Base-by-base conservation (phyloP, 1,140 invertebrate species). In the Sycophila sp. region DNA sequence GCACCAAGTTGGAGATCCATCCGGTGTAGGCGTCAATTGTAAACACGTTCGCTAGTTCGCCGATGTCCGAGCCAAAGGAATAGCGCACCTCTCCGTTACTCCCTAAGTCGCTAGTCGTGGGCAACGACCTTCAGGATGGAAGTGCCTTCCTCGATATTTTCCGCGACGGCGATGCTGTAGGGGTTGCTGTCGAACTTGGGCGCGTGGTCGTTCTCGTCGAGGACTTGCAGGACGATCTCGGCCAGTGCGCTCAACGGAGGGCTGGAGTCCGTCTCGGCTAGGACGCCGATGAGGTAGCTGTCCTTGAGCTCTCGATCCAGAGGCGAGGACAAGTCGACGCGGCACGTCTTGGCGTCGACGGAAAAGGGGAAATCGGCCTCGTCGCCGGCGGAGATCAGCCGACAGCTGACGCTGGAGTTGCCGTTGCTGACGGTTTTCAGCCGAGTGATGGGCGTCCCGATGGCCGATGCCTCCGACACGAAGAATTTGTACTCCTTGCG, bases 141-240 rank as follows among this genome's bases (percentile, higher is more conserved):
- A 15, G 91, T 91, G 1, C 94, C 92, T 78, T 93, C 91, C 62
- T 92, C 89, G 17, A 94, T 88, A 84, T 96, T 96, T 83, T 98
- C 96, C 0, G 93, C 92, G 0, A 98, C 81, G 56, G 87, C 89
- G 4, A 94, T 86, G 47, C 88, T 87, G 83, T 98, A 98, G 0
- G 91, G 90, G 75, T 90, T 91, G 76, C 92, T 95, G 80, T 96
- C 93, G 85, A 98, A 98, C 69, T 89, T 87, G 0, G 96, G 96
- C 26, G 90, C 88, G 81, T 97, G 94, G 84, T 98, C 96, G 82
- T 98, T 98, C 72, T 95, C 93, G 82, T 98, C 96, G 49, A 94
- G 85, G 26, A 98, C 91, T 76, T 93, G 91, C 36, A 98, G 87
- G 3, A 89, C 87, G 67, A 97, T 91, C 81, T 92, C 90, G n/a